phyloP scores from a whole-genome alignment of 1,140 invertebrate species.

The Wiebesia pumilae region DNA sequence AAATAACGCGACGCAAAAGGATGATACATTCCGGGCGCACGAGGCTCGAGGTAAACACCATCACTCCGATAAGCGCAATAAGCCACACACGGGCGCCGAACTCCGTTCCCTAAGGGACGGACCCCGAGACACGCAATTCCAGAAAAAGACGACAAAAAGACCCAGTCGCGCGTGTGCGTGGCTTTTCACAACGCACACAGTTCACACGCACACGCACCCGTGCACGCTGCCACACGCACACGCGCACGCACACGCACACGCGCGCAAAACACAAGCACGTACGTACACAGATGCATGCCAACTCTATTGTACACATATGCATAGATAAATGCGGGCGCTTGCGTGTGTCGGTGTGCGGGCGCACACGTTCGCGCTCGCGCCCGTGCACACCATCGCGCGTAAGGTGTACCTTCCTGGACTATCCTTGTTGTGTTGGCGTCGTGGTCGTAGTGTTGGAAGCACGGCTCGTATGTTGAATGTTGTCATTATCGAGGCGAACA shows the following conservation, averaged over 20 bases:
- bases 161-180: background rate
- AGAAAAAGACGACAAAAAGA: background rate
- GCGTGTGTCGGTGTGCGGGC: background rate
- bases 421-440: background rate
- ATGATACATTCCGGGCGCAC: constrained; percentile 76
- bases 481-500: constrained; percentile 73
- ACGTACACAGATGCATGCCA: no score
- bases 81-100: background rate
- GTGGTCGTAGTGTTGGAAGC: background rate
- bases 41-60: constrained; percentile 74
- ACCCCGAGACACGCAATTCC: background rate
- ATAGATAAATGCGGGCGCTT: no score
- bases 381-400: background rate
- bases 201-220: no score
- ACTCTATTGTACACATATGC: no score
- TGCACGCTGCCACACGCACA: no score
- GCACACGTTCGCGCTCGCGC: background rate
- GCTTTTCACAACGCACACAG: no score
- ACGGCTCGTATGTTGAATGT: constrained; percentile 64
- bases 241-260: no score
- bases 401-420: background rate
- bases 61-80: background rate
- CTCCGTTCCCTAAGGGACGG: no score
- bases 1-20: constrained; percentile 76
- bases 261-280: no score